Conservation (phyloP, 1,140 invertebrate species). For the Rhagoletis zephyria region DNA sequence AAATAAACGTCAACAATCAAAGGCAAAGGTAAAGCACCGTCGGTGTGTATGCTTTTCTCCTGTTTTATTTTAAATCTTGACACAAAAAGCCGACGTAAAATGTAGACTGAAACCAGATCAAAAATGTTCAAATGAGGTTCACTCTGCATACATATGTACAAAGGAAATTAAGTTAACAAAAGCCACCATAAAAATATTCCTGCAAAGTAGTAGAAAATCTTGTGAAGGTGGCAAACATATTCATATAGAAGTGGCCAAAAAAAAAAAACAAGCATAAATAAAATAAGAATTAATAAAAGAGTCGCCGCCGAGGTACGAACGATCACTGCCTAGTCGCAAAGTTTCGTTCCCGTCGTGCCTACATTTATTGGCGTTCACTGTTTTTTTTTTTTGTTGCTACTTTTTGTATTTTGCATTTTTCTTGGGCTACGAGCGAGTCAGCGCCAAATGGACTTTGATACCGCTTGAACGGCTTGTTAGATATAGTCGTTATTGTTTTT, state of each 20-base stretch:
- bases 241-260: background rate
- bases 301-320: background rate
- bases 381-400: background rate
- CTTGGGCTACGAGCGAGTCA: background rate
- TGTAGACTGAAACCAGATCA: no score
- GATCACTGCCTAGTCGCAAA: background rate
- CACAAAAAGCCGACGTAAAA: no score
- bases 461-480: slow-evolving; percentile 24
- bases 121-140: background rate
- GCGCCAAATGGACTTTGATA: slow-evolving; percentile 45
- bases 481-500: slow-evolving; percentile 27
- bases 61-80: no score
- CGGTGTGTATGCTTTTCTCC: no score
- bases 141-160: background rate
- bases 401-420: slow-evolving; percentile 26
- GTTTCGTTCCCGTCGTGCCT: background rate
- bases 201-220: background rate
- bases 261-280: background rate
- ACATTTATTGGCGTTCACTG: slow-evolving; percentile 20
- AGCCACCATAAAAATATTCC: background rate
- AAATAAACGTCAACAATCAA: background rate
- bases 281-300: background rate
- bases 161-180: slow-evolving; percentile 15
- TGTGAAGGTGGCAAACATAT: background rate
- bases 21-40: slow-evolving; percentile 18